Base-by-base conservation (phyloP, 2,797 vertebrate genomes). In the Thaleichthys pacificus region DNA sequence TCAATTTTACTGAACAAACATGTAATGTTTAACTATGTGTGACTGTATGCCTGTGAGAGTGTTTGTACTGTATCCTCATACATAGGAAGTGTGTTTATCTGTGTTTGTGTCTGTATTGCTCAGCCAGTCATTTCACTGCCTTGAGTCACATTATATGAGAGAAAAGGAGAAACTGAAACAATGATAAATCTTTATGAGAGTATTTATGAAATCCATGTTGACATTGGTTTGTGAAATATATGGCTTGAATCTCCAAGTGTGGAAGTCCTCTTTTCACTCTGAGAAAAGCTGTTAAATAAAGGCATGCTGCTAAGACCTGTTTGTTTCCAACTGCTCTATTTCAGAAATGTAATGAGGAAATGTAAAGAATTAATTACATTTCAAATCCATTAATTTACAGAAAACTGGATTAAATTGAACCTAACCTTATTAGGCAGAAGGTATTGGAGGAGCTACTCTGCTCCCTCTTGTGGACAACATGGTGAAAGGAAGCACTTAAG, bases 261-360 rank as follows among this genome's bases (percentile, higher is more conserved):
- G 2, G 11, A 75, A 57, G 79, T 56, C 12, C 67, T 77, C 49
- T 84, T 74, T 80, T 80, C 51, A 60, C 65, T 61, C 78, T 66
- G 69, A 79, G 82, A 88, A 64, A 67, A 82, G 74, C 77, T 84
- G 85, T 90, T 84, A 74, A 90, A 91, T 89, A 89, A 90, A 90
- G 15, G 80, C 73, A 85, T 87, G 19, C 51, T 56, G 51, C 51
- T 56, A 56, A 6, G 19, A 56, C 51, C 5, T n/a, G 15, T 56
- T n/a, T 56, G 51, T 56, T 56, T 56, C 51, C 51, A 56, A 56
- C 17, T 56, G 51, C 17, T 56, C 51, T 56, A n/a, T 56, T 56
- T 56, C 51, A 56, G 51, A 56, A 21, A 61, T 61, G 58, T 11
- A 61, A 21, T 61, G 58, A 26, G 24, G 24, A 61, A 17, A 56